A percentile compares a stretch with the other conserved stretches of the same genome.
Conservation (phyloP, 1,140 invertebrate genomes). For the Riptortus pedestris region DNA sequence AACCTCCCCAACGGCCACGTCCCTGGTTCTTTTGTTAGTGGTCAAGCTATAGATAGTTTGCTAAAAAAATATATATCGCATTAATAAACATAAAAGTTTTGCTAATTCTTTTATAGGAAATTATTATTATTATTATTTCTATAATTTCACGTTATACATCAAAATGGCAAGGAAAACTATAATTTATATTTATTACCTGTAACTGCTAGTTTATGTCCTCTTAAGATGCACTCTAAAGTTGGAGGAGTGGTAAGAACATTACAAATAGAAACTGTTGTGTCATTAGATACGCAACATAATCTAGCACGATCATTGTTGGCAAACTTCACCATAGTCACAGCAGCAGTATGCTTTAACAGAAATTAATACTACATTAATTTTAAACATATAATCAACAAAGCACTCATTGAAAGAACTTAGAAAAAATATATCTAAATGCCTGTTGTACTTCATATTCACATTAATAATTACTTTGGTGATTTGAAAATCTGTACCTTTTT, state of each 20-base stretch:
- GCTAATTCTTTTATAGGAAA: too few species aligned
- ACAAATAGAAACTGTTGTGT: conserved; percentile 71
- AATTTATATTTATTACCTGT: too few species aligned
- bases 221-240: conserved; percentile 57
- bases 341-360: conserved; percentile 50
- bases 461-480: neutral
- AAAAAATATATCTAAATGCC: neutral
- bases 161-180: too few species aligned
- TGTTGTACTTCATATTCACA: neutral
- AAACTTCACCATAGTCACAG: conserved; percentile 76
- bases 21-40: too few species aligned
- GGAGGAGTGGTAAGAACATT: conserved; percentile 60
- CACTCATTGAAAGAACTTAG: neutral
- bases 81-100: too few species aligned
- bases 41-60: too few species aligned
- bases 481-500: too few species aligned
- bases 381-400: conserved; percentile 31
- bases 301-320: conserved; percentile 74
- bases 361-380: neutral
- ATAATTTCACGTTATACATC: too few species aligned
- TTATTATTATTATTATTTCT: too few species aligned
- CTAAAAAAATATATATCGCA: too few species aligned
- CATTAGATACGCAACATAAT: conserved; percentile 68
- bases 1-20: too few species aligned
- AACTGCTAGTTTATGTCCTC: conserved; percentile 62